phyloP scores from a whole-genome alignment of 2,797 vertebrate species.

The Crax fasciolata region DNA sequence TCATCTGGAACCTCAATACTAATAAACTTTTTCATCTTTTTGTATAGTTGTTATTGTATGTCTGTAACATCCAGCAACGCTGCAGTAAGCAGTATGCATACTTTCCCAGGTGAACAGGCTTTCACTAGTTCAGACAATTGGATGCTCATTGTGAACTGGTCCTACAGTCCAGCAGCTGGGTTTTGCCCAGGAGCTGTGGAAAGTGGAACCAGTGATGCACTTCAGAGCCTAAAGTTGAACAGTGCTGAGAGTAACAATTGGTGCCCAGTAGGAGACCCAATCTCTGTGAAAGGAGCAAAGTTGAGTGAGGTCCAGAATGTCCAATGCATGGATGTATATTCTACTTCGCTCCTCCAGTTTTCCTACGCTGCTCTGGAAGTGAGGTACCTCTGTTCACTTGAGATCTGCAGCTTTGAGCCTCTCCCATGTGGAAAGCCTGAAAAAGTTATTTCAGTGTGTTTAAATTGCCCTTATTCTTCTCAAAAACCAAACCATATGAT shows the following conservation, averaged over 20 bases:
- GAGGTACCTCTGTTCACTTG: background rate
- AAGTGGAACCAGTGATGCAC: background rate
- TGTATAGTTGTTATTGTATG: background rate
- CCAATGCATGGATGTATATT: background rate
- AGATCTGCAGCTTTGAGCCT: background rate
- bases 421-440: background rate
- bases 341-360: background rate
- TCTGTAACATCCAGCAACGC: background rate
- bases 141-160: background rate
- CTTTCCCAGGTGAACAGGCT: background rate
- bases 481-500: background rate
- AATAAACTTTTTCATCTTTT: background rate
- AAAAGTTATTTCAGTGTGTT: background rate
- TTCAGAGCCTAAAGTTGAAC: background rate
- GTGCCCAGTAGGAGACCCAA: background rate
- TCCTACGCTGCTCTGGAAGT: background rate
- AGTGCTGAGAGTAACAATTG: rapidly evolving
- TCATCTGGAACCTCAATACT: background rate
- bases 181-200: background rate
- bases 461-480: background rate
- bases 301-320: background rate
- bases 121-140: background rate
- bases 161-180: background rate
- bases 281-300: background rate
- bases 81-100: background rate